Percentiles rank a stretch among this genome's conserved stretches.
phyloP scores from a whole-genome alignment of 2,888 invertebrate genomes.

The Timema podura region DNA sequence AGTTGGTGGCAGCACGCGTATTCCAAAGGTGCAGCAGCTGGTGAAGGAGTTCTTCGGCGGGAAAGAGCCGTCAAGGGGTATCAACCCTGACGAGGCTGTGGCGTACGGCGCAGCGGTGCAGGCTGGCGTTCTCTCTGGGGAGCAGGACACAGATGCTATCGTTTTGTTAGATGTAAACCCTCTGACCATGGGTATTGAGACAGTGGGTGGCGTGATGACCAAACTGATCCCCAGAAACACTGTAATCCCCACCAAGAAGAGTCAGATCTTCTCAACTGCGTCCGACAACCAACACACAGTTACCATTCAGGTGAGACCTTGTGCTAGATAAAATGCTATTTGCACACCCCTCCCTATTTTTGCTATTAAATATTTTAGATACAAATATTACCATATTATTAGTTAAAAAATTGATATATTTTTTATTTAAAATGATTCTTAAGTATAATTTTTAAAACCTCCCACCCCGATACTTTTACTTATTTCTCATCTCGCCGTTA shows the following conservation, averaged over 20 bases:
- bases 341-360: too few relatives aligned
- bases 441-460: too few relatives aligned
- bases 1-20: constrained; percentile 98
- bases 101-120: constrained; percentile 98
- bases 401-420: too few relatives aligned
- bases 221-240: constrained; percentile 97
- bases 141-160: constrained; percentile 95
- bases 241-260: constrained; percentile 98
- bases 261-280: constrained; percentile 98
- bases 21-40: constrained; percentile 93
- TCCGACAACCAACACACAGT: constrained; percentile 99
- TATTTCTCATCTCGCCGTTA: too few relatives aligned
- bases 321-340: too few relatives aligned
- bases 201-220: constrained; percentile 99
- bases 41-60: constrained; percentile 95
- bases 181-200: constrained; percentile 98
- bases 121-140: constrained; percentile 95
- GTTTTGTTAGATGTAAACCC: constrained; percentile 98
- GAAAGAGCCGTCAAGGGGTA: constrained; percentile 96
- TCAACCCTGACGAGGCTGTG: constrained; percentile 99
- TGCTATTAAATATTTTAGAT: too few relatives aligned
- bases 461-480: too few relatives aligned
- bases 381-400: too few relatives aligned
- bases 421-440: too few relatives aligned
- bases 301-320: constrained; percentile 79